Conservation (phyloP, 92 coral and sea anemone species). For the Heteractis magnifica region DNA sequence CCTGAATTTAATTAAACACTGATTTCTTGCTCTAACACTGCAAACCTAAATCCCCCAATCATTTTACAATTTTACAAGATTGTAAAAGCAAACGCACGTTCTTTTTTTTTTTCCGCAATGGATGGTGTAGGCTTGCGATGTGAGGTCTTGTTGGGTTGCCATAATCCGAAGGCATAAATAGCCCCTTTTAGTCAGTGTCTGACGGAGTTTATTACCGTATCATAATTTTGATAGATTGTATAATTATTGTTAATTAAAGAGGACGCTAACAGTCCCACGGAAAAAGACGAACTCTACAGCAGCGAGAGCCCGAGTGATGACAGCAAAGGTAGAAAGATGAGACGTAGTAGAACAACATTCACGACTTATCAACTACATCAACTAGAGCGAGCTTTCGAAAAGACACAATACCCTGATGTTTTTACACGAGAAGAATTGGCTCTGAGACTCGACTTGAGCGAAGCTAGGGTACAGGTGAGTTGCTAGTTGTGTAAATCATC, state of each 20-base stretch:
- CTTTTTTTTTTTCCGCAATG: neutral
- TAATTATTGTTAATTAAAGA: constrained; percentile 10
- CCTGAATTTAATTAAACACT: neutral
- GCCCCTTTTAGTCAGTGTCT: neutral
- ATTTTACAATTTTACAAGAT: neutral
- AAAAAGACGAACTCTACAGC: constrained; percentile 24
- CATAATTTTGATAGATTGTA: neutral
- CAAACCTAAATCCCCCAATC: neutral
- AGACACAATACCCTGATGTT: constrained; percentile 97
- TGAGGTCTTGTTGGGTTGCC: neutral
- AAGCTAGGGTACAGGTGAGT: constrained; percentile 95
- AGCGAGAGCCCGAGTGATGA: constrained; percentile 60
- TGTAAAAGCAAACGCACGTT: neutral
- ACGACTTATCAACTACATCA: constrained; percentile 97
- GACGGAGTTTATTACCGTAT: neutral
- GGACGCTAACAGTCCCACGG: constrained; percentile 37
- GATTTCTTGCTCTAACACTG: neutral
- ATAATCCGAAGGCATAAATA: neutral
- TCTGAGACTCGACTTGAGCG: constrained; percentile 84
- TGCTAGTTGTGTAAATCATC: neutral
- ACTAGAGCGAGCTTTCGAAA: constrained; percentile 92
- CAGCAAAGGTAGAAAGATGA: constrained; percentile 78
- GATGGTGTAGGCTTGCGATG: neutral
- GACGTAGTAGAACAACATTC: constrained; percentile 95
- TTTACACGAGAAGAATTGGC: constrained; percentile 96